Evolutionary conservation across 1,140 invertebrate species (phyloP).

Genomic region (Geopemphigus sp.): DNA sequence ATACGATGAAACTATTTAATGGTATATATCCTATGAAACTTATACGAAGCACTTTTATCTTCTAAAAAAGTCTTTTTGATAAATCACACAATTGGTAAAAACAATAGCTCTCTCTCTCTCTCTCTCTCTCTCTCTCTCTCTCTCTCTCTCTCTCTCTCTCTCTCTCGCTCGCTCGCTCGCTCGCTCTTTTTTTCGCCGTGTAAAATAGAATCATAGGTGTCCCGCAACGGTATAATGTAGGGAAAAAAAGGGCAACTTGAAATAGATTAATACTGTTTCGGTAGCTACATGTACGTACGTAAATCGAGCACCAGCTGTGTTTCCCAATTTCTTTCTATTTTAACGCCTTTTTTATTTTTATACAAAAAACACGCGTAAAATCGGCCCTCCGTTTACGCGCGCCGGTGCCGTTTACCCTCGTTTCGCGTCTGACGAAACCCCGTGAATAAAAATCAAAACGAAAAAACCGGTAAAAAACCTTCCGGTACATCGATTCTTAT

Average conservation of each 20-base stretch:
- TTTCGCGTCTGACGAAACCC: background rate
- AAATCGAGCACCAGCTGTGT: background rate
- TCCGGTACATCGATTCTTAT: conserved; percentile 39
- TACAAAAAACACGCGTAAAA: background rate
- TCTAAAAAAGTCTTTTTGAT: background rate
- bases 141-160: too few relatives aligned
- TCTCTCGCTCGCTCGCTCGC: too few relatives aligned
- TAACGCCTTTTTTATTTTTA: conserved; percentile 19
- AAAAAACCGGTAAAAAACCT: conserved; percentile 45
- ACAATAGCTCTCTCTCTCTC: background rate
- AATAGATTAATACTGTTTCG: conserved; percentile 9
- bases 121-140: too few relatives aligned
- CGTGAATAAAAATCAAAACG: background rate
- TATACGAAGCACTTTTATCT: background rate
- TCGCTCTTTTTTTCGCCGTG: too few relatives aligned
- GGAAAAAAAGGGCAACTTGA: background rate
- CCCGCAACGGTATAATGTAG: background rate
- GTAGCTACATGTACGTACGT: background rate
- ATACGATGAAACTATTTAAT: too few relatives aligned
- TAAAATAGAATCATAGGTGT: too few relatives aligned
- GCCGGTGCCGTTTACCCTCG: background rate
- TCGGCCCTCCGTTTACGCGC: background rate
- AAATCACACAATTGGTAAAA: conserved; percentile 8
- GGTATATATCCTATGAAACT: background rate
- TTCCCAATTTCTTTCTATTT: conserved; percentile 13